Evolutionary conservation across 2,113 vertebrate species (phyloP).

Genomic region (Takifugu bimaculatus): DNA sequence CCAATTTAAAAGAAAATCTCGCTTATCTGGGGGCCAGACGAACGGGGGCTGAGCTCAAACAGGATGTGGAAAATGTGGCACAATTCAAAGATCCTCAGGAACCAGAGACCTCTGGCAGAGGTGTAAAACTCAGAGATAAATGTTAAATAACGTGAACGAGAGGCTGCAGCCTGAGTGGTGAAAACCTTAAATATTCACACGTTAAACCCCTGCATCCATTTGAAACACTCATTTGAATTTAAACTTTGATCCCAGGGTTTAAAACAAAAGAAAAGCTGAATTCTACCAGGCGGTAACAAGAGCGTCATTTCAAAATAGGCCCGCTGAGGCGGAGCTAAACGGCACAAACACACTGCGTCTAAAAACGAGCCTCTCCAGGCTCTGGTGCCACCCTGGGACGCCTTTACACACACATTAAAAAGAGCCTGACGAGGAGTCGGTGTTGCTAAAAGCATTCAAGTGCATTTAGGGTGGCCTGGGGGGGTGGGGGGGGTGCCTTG

Average conservation of each 20-base stretch:
- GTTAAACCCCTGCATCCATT: too few relatives aligned
- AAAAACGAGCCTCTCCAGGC: slow-evolving; percentile 24
- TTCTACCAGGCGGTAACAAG: neutral
- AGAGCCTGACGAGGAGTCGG: slow-evolving; percentile 43
- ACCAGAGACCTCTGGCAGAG: slow-evolving; percentile 7
- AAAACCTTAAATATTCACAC: too few relatives aligned
- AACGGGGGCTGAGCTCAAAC: neutral
- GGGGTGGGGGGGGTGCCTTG: slow-evolving; percentile 47
- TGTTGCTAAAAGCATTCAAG: slow-evolving; percentile 67
- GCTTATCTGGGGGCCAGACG: neutral
- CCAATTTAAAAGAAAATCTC: too few relatives aligned
- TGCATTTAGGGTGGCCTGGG: slow-evolving; percentile 68
- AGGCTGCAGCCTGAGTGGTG: too few relatives aligned
- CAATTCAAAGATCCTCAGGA: slow-evolving; percentile 8
- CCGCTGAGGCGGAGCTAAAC: slow-evolving; percentile 17
- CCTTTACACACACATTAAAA: slow-evolving; percentile 47
- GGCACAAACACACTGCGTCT: slow-evolving; percentile 9
- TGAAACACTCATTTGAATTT: too few relatives aligned
- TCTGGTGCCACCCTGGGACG: slow-evolving; percentile 37
- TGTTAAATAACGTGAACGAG: too few relatives aligned
- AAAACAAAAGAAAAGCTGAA: too few relatives aligned
- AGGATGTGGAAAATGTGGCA: neutral
- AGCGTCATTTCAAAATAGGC: slow-evolving; percentile 39
- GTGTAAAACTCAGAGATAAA: neutral
- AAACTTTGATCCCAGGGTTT: too few relatives aligned